Base-by-base conservation (phyloP, 2,797 vertebrate species). In the Ibycter americanus region DNA sequence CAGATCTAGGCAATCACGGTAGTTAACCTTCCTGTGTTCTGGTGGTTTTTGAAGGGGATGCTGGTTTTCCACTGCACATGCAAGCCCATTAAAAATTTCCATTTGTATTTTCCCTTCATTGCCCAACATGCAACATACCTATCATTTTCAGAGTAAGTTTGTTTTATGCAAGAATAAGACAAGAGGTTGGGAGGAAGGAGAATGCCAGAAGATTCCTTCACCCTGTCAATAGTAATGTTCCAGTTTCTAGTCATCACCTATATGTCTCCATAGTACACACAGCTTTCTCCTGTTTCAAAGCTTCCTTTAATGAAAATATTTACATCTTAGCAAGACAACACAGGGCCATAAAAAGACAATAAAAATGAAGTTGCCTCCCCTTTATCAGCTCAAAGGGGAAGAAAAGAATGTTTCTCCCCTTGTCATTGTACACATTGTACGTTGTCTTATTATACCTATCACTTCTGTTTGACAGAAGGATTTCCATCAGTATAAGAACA, bases 121-220 rank as follows among this genome's bases (percentile, higher is more conserved):
- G 40, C 4, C 4, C 22, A 61, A 44, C 2, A 16, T 23, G 16
- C 8, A 73, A 82, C 11, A 25, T 3, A 4, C 19, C 12, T 61
- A 18, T 31, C 2, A 27, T 61, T 88, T 89, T 68, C 44, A 31
- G 25, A 49, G 16, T 46, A 80, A 44, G 11, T 51, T 77, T 63
- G 40, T 46, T 70, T 79, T 23, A 40, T 27, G 6, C 32, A 71
- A 19, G 59, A 62, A 9, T 55, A 66, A 49, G 7, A 42, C 16
- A 71, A 7, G 32, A 66, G 2, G 2, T 0, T 67, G 4, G 16
- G 38, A 27, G 6, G n/a, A 42, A 65, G 7, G 34, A 4, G 12
- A 66, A 9, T 25, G 3, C 40, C 31, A 56, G 47, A 79, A 32
- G 59, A n/a, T 65, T 42, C 9, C 22, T 15, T 9, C 5, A 32